Percentiles rank a stretch among this genome's conserved stretches.
phyloP scores from a whole-genome alignment of 2,888 invertebrate genomes.

The Tubiluchus corallicola region DNA sequence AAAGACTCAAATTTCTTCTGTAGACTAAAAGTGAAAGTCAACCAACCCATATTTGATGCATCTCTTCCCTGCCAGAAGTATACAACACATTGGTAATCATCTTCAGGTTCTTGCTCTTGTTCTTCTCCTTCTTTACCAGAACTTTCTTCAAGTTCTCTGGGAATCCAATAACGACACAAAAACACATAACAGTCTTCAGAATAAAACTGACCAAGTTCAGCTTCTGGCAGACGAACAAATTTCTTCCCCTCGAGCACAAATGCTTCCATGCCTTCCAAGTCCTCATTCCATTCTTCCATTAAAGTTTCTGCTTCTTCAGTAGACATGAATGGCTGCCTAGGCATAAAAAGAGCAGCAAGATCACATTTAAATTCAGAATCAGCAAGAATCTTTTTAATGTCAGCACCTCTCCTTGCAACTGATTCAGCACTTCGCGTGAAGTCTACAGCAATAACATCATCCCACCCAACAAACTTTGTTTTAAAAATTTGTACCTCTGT shows the following conservation, averaged over 20 bases:
- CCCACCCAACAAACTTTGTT: constrained; percentile 91
- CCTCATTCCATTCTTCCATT: constrained; percentile 93
- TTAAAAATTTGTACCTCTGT: constrained; percentile 56
- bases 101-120: constrained; percentile 34
- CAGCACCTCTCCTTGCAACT: constrained; percentile 84
- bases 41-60: constrained; percentile 98
- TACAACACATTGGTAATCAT: constrained; percentile 80
- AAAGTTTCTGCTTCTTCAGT: constrained; percentile 50
- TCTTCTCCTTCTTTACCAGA: constrained; percentile 36
- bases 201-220: constrained; percentile 79
- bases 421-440: constrained; percentile 96
- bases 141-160: constrained; percentile 33
- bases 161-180: constrained; percentile 83
- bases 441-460: constrained; percentile 96
- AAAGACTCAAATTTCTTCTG: constrained; percentile 73
- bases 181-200: constrained; percentile 94
- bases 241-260: constrained; percentile 91
- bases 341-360: constrained; percentile 82
- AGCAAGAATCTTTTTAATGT: constrained; percentile 42
- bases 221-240: constrained; percentile 87
- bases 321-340: constrained; percentile 73
- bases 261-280: constrained; percentile 90
- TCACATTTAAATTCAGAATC: constrained; percentile 45
- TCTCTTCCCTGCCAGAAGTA: constrained; percentile 98
- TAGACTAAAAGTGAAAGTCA: constrained; percentile 85